phyloP scores from a whole-genome alignment of 2,113 vertebrate genomes.

The Lophura nycthemera region DNA sequence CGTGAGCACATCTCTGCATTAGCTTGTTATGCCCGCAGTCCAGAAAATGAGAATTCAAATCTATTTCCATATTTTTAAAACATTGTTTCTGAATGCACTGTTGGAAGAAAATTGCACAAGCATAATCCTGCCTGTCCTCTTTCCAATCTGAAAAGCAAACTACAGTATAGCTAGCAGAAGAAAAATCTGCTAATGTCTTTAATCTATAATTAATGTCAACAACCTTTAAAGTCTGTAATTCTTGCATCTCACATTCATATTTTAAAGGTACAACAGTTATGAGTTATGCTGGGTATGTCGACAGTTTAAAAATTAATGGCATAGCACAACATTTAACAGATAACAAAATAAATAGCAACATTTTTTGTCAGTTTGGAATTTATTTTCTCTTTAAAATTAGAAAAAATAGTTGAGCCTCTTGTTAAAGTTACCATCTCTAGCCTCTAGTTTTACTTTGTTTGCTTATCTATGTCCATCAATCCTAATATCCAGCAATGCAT shows the following conservation, averaged over 20 bases:
- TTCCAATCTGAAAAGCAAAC: not conserved
- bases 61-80: not conserved
- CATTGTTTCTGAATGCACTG: not conserved
- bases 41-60: conserved; percentile 40
- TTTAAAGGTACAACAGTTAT: conserved; percentile 48
- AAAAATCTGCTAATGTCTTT: conserved; percentile 19
- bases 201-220: conserved; percentile 52
- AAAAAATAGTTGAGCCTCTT: not conserved
- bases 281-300: not conserved
- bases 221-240: conserved; percentile 16
- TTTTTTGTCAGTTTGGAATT: not conserved
- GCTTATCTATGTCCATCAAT: not conserved
- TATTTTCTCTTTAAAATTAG: not conserved
- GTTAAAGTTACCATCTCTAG: not conserved
- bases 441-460: not conserved
- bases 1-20: conserved; percentile 1
- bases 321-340: not conserved
- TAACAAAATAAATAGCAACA: not conserved
- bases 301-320: conserved; percentile 29
- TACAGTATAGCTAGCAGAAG: not conserved
- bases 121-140: not conserved
- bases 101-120: not conserved
- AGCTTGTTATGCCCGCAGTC: not conserved
- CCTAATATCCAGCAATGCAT: not conserved
- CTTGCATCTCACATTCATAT: conserved; percentile 34